A percentile compares a stretch with the other conserved stretches of the same genome.
phyloP scores from a whole-genome alignment of 2,888 invertebrate species.

The Galeruca laticollis region DNA sequence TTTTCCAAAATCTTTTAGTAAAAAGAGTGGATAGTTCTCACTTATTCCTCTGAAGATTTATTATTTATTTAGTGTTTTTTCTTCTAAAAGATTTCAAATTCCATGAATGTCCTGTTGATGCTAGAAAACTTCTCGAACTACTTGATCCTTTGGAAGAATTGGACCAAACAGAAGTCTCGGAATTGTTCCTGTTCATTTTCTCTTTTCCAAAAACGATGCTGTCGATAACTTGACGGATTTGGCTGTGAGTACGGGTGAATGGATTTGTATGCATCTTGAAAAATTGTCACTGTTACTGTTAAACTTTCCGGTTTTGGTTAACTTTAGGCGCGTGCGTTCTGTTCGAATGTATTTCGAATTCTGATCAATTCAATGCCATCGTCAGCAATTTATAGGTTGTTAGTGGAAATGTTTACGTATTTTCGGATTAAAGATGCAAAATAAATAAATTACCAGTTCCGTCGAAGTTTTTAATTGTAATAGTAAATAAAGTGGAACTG shows the following conservation, averaged over 20 bases:
- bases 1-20: not conserved
- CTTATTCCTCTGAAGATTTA: not conserved
- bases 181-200: slow-evolving; percentile 47
- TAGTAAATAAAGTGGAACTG: not conserved
- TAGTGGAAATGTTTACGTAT: not conserved
- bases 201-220: slow-evolving; percentile 68
- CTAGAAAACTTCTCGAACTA: slow-evolving; percentile 8
- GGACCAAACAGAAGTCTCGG: slow-evolving; percentile 45
- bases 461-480: not conserved
- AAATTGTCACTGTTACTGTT: not conserved
- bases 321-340: not conserved
- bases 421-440: not conserved
- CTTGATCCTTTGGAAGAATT: slow-evolving; percentile 34
- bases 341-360: not conserved
- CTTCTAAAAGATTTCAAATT: slow-evolving; percentile 12
- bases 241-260: slow-evolving; percentile 78
- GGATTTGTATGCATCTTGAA: slow-evolving; percentile 76
- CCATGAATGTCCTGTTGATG: slow-evolving; percentile 10
- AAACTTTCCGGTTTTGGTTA: not conserved
- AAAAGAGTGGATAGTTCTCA: not conserved
- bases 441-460: not conserved
- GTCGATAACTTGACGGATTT: slow-evolving; percentile 75
- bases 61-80: not conserved
- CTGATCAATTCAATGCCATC: not conserved
- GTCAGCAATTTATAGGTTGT: not conserved